Conservation (phyloP, 1,140 invertebrate species). For the Popillia japonica region DNA sequence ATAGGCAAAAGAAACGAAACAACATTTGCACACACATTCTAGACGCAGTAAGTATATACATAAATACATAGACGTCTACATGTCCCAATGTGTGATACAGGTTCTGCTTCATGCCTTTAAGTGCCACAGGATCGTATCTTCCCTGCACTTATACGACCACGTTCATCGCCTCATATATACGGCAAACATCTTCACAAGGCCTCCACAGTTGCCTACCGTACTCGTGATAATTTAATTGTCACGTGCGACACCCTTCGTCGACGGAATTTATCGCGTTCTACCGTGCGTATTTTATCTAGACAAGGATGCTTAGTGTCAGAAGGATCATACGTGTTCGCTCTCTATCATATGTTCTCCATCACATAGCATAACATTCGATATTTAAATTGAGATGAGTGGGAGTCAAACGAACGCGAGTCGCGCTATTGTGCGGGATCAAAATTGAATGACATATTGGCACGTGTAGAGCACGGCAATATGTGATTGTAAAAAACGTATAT, state of each 20-base stretch:
- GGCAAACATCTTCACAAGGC: background rate
- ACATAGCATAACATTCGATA: background rate
- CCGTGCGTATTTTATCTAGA: constrained; percentile 24
- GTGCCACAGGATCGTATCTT: background rate
- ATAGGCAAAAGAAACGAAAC: too few relatives aligned
- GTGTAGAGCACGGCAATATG: background rate
- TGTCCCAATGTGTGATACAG: too few relatives aligned
- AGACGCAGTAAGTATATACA: too few relatives aligned
- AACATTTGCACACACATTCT: too few relatives aligned
- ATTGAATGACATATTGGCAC: constrained; percentile 18
- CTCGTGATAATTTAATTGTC: constrained; percentile 31
- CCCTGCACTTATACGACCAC: background rate
- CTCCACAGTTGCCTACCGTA: background rate
- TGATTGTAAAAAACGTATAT: background rate
- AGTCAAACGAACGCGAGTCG: background rate
- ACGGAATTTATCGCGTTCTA: constrained; percentile 4
- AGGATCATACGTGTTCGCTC: background rate
- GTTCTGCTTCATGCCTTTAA: constrained; percentile 17
- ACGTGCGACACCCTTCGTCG: constrained; percentile 23
- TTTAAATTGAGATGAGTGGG: background rate
- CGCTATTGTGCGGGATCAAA: background rate
- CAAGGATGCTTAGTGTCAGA: background rate
- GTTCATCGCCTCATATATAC: background rate
- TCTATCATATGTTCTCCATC: background rate
- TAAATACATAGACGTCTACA: too few relatives aligned